These are phyloP conservation scores for Trogon melanurus DNA, from an alignment of 2,113 vertebrate genomes.

Conservation along the genomic window DNA sequence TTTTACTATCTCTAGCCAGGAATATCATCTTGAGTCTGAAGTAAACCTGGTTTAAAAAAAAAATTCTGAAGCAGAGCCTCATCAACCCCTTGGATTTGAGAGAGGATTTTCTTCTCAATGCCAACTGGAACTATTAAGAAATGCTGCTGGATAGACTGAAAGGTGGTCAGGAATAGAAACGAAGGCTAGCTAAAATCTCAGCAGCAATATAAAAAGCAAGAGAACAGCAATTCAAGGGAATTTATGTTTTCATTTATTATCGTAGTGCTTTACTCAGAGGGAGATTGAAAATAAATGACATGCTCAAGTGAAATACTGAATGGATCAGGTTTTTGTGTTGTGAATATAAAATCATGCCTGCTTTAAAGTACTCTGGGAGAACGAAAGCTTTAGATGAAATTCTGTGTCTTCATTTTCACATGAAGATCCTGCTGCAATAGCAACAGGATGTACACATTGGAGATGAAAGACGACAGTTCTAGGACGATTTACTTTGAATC, in stretches of 20 bases:
- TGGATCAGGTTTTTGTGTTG: conserved; percentile 37
- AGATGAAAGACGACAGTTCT: not conserved
- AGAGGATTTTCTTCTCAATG: not conserved
- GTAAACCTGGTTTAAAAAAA: not conserved
- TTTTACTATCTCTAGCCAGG: not conserved
- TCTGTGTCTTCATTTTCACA: conserved; percentile 1
- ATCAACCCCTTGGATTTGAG: not conserved
- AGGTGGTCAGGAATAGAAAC: not conserved
- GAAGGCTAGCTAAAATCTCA: conserved; percentile 5
- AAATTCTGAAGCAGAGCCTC: not conserved
- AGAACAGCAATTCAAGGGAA: conserved; percentile 42
- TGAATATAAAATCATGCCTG: conserved; percentile 26
- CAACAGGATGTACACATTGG: not conserved
- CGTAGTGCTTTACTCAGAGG: not conserved
- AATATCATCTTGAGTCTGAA: not conserved
- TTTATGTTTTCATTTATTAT: conserved; percentile 70
- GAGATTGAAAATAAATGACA: conserved; percentile 58
- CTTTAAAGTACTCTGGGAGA: conserved; percentile 26
- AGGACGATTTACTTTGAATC: not conserved
- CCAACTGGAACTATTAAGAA: not conserved
- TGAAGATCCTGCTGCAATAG: not conserved
- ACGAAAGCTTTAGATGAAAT: not conserved
- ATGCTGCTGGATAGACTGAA: not conserved
- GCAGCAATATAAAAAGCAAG: conserved; percentile 25
- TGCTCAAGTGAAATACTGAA: conserved; percentile 45